These are phyloP conservation scores for Herminia tarsipennalis DNA, from an alignment of 2,888 invertebrate genomes.

Conservation along the genomic window DNA sequence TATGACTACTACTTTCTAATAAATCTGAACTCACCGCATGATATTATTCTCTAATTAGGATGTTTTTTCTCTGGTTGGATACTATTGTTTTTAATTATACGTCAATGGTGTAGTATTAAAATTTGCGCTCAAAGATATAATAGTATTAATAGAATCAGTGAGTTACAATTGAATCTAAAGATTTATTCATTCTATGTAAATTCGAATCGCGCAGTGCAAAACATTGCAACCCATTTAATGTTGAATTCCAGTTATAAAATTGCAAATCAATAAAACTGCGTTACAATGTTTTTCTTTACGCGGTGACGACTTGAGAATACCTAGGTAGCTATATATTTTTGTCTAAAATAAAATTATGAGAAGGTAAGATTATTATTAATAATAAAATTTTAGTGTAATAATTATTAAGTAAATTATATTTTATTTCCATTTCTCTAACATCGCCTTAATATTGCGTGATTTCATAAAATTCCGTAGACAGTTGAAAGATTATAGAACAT, in stretches of 20 bases:
- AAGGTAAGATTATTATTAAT: conserved; percentile 28
- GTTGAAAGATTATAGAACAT: conserved; percentile 46
- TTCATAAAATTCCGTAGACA: conserved; percentile 37
- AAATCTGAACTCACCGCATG: too few relatives aligned
- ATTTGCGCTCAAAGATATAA: conserved; percentile 34
- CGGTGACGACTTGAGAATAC: conserved; percentile 18
- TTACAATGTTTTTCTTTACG: too few relatives aligned
- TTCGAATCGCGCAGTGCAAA: too few relatives aligned
- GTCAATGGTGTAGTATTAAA: conserved; percentile 9
- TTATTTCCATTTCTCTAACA: conserved; percentile 25
- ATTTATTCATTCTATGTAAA: conserved; percentile 25
- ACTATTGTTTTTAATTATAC: not conserved
- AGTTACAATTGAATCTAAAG: conserved; percentile 29
- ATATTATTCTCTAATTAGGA: too few relatives aligned
- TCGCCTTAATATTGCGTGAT: conserved; percentile 26
- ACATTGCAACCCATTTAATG: too few relatives aligned
- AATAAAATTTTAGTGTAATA: conserved; percentile 28
- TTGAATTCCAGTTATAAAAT: too few relatives aligned
- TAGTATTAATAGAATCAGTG: conserved; percentile 33
- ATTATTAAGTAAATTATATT: conserved; percentile 26
- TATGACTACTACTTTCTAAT: too few relatives aligned
- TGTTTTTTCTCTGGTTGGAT: not conserved
- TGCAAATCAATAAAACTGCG: too few relatives aligned
- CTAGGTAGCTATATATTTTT: conserved; percentile 54
- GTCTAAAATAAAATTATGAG: conserved; percentile 44